Percentiles rank a stretch among this genome's conserved stretches.
Evolutionary conservation across 2,113 vertebrate genomes (phyloP).

Genomic region (Zosterops borbonicus): DNA sequence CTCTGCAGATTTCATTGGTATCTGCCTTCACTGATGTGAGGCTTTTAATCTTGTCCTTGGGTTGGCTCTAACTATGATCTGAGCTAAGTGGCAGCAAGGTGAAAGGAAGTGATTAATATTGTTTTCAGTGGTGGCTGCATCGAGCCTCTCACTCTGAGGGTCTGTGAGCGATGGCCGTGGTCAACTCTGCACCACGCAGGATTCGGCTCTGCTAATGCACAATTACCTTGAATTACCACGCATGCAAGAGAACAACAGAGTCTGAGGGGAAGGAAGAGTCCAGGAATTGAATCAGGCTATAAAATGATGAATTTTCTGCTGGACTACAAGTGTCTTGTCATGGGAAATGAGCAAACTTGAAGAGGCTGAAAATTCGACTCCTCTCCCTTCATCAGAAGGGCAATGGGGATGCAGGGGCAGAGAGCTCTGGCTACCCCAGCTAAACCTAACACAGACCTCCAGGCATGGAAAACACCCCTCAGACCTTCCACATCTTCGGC

Average conservation of each 20-base stretch:
- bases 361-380: not conserved
- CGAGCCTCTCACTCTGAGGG: not conserved
- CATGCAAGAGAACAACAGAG: not conserved
- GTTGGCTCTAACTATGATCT: not conserved
- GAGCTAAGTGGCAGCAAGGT: not conserved
- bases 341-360: not conserved
- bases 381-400: not conserved
- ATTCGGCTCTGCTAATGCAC: not conserved
- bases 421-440: not conserved
- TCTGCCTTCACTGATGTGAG: not conserved
- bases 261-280: not conserved
- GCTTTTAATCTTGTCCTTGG: not conserved
- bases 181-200: rapidly evolving
- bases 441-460: not conserved
- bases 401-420: rapidly evolving
- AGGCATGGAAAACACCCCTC: not conserved
- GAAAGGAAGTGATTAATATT: not conserved
- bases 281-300: not conserved
- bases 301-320: not conserved
- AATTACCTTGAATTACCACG: not conserved
- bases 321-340: not conserved
- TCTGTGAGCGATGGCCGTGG: not conserved
- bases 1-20: not conserved
- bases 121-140: not conserved
- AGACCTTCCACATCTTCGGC: not conserved